Evolutionary conservation across 2,888 invertebrate genomes (phyloP).

Genomic region (Loripinus fragilis): DNA sequence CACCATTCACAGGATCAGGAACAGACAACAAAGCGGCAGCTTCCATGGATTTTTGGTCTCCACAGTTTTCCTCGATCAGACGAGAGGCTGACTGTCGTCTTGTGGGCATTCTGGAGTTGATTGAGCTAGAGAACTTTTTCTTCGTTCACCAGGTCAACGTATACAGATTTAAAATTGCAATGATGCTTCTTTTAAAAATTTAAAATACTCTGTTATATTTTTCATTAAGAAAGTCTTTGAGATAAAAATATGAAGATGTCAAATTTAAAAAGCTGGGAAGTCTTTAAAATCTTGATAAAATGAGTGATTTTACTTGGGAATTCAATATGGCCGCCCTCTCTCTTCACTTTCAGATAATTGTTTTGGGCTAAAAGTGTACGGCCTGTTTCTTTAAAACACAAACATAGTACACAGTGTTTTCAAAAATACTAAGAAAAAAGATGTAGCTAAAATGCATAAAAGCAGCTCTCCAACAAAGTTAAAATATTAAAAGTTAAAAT

Average conservation of each 20-base stretch:
- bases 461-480: neutral
- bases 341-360: neutral
- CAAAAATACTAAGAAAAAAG: neutral
- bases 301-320: neutral
- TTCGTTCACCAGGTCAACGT: neutral
- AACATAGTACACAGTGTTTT: neutral
- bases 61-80: neutral
- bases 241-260: neutral
- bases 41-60: neutral
- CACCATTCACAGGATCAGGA: too few relatives aligned
- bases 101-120: neutral
- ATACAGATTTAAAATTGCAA: neutral
- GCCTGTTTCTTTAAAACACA: neutral
- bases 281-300: neutral
- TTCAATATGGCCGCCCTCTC: constrained; percentile 16
- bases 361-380: neutral
- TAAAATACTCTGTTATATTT: neutral
- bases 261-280: neutral
- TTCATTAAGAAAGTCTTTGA: neutral
- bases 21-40: too few relatives aligned
- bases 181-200: neutral
- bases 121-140: neutral
- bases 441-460: neutral
- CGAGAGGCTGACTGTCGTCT: constrained; percentile 1
- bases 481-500: neutral